Percentiles rank a stretch among this genome's conserved stretches.
Evolutionary conservation across 1,140 invertebrate genomes (phyloP).

Genomic region (Neuroterus valhalla): DNA sequence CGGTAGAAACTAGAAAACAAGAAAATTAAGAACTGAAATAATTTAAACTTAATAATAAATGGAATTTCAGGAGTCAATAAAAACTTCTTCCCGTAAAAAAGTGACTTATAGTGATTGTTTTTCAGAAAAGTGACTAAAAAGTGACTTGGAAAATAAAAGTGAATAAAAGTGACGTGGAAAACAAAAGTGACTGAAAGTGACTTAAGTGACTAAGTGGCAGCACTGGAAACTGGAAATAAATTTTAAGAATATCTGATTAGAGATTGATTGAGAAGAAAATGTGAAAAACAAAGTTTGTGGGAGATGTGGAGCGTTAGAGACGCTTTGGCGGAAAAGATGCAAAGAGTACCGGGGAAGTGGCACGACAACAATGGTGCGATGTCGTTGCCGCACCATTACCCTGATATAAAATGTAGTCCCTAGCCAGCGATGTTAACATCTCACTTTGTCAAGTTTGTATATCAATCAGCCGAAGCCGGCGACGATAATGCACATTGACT

Average conservation of each 20-base stretch:
- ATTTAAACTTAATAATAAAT: too few relatives aligned
- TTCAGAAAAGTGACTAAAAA: too few relatives aligned
- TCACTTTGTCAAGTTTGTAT: slow-evolving; percentile 64
- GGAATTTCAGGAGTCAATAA: too few relatives aligned
- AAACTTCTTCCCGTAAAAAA: too few relatives aligned
- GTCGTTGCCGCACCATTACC: slow-evolving; percentile 65
- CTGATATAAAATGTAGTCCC: slow-evolving; percentile 56
- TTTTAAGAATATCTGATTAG: neutral
- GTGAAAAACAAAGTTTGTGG: slow-evolving; percentile 11
- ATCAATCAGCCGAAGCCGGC: slow-evolving; percentile 50
- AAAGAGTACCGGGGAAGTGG: slow-evolving; percentile 36
- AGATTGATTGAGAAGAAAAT: neutral
- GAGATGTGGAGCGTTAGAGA: neutral
- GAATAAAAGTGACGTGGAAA: too few relatives aligned
- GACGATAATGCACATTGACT: slow-evolving; percentile 45
- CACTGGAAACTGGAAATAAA: too few relatives aligned
- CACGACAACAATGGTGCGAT: slow-evolving; percentile 59
- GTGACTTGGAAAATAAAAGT: too few relatives aligned
- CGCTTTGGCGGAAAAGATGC: slow-evolving; percentile 44
- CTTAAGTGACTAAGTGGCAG: too few relatives aligned
- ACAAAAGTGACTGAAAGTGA: too few relatives aligned
- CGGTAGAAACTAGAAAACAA: too few relatives aligned
- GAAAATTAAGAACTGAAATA: too few relatives aligned
- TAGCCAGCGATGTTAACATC: slow-evolving; percentile 55
- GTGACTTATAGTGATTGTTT: too few relatives aligned